Percentiles rank a stretch among this genome's conserved stretches.
These are phyloP conservation scores for Aethina tumida DNA, from an alignment of 1,140 invertebrate species.

Conservation along the genomic window DNA sequence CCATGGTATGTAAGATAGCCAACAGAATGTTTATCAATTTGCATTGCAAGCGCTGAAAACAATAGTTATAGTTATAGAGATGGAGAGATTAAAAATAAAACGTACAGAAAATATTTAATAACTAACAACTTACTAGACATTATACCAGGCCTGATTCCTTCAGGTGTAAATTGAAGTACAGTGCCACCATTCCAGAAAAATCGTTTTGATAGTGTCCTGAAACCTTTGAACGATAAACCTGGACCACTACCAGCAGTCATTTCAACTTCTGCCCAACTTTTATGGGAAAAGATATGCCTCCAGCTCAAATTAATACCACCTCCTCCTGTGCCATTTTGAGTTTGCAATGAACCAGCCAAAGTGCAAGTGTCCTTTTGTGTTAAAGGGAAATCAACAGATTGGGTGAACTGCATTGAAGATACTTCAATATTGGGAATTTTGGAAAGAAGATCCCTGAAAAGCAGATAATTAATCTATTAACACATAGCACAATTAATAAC, in stretches of 20 bases:
- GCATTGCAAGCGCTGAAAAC: slow-evolving; percentile 66
- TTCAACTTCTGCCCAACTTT: slow-evolving; percentile 76
- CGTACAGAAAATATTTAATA: background rate
- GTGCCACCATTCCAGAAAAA: slow-evolving; percentile 63
- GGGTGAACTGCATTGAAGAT: slow-evolving; percentile 80
- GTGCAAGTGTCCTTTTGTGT: slow-evolving; percentile 74
- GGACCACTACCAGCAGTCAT: slow-evolving; percentile 72
- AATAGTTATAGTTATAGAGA: no score
- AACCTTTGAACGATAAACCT: slow-evolving; percentile 59
- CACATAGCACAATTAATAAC: slow-evolving; percentile 7
- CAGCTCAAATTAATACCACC: slow-evolving; percentile 67
- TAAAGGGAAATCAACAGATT: slow-evolving; percentile 88
- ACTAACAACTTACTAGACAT: slow-evolving; percentile 52
- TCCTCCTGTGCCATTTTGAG: slow-evolving; percentile 76
- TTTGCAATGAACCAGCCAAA: slow-evolving; percentile 67
- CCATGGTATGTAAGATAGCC: slow-evolving; percentile 79
- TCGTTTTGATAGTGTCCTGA: slow-evolving; percentile 55
- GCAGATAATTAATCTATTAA: slow-evolving; percentile 5
- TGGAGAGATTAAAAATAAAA: slow-evolving; percentile 8
- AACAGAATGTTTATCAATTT: slow-evolving; percentile 74
- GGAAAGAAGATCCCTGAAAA: slow-evolving; percentile 41
- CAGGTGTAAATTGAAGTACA: slow-evolving; percentile 58
- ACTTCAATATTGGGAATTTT: slow-evolving; percentile 73
- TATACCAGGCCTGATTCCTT: slow-evolving; percentile 60
- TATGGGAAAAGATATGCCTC: slow-evolving; percentile 64